A percentile compares a stretch with the other conserved stretches of the same genome.
phyloP scores from a whole-genome alignment of 2,888 invertebrate genomes.

The Mythimna loreyi region DNA sequence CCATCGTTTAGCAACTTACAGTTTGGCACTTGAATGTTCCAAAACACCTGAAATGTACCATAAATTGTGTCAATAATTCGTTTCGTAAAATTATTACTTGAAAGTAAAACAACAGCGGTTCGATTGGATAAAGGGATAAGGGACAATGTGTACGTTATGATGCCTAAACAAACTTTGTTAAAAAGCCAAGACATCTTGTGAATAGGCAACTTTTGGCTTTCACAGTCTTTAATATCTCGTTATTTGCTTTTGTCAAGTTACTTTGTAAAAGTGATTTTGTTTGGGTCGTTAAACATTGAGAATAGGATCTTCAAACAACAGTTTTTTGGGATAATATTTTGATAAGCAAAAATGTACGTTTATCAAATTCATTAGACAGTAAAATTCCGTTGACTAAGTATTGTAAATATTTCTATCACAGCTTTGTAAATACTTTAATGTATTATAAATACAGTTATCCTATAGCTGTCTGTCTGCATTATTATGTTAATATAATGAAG shows the following conservation, averaged over 20 bases:
- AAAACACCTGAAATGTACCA: slow-evolving; percentile 20
- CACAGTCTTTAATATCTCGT: slow-evolving; percentile 58
- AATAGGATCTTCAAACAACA: slow-evolving; percentile 41
- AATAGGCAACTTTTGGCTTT: slow-evolving; percentile 48
- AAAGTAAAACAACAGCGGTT: slow-evolving; percentile 34
- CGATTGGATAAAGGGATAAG: slow-evolving; percentile 22
- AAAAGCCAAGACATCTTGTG: slow-evolving; percentile 36
- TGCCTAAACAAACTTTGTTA: slow-evolving; percentile 45
- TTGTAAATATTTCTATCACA: slow-evolving; percentile 57
- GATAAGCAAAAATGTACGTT: slow-evolving; percentile 15
- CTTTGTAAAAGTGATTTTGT: slow-evolving; percentile 57
- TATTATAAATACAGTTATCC: slow-evolving; percentile 46
- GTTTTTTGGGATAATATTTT: slow-evolving; percentile 24
- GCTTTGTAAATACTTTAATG: slow-evolving; percentile 53
- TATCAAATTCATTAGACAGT: slow-evolving; percentile 18
- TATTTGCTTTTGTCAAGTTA: slow-evolving; percentile 53
- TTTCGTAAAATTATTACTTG: slow-evolving; percentile 42
- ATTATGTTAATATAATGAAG: slow-evolving; percentile 34
- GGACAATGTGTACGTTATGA: slow-evolving; percentile 41
- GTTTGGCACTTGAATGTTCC: slow-evolving; percentile 79
- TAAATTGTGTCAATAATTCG: slow-evolving; percentile 47
- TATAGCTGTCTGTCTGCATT: slow-evolving; percentile 23
- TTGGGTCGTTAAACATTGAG: slow-evolving; percentile 54
- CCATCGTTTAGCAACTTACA: slow-evolving; percentile 68
- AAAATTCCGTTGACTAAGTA: slow-evolving; percentile 11